Base-by-base conservation (phyloP, 2,113 vertebrate species). In the Nansenia antarctica region DNA sequence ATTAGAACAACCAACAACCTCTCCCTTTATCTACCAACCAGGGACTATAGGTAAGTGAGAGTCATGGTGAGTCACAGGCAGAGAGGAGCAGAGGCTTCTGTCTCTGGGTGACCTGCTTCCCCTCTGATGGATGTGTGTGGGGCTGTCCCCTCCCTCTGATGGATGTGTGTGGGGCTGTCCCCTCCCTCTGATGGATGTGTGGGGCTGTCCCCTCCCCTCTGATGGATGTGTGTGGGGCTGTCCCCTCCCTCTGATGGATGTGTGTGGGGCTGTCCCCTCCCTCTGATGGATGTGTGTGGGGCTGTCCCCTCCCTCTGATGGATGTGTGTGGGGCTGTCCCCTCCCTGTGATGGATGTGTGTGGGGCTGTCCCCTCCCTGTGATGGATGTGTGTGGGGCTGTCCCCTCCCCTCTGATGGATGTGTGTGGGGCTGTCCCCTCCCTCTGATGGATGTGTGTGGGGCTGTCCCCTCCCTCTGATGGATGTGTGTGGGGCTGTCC, bases 61-160 rank as follows among this genome's bases (percentile, higher is more conserved):
- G 3, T 14, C 2, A 39, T 39, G 9, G 9, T 39, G 9, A 39
- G 9, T 12, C 37, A 57, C 54, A 57, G 54, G 9, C 8, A 27
- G 9, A 22, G 22, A 27, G 54, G 27, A 57, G 24, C 12, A 27
- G 22, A 31, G 24, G 55, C 12, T 29, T 58, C 29, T 58, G 24
- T 58, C 5, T 58, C 9, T 58, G 55, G 5, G 29, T 58, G 55
- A 29, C 52, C 52, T 54, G 20, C 22, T 20, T 27, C 20, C 52
- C n/a, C 52, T 54, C 29, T 59, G 55, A 58, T 58, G 18, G n/a
- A 59, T 60, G 37, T 59, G 26, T 52, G 49, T 24, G n/a, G 6
- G 15, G 35, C 5, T 11, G 11, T 37, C 35, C n/a, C n/a, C n/a
- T n/a, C 5, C 11, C 35, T 5, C 5, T 5, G 5, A 11, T 37